Percentiles rank a stretch among this genome's conserved stretches.
phyloP scores from a whole-genome alignment of 2,888 invertebrate species.

The Apotomis capreana region DNA sequence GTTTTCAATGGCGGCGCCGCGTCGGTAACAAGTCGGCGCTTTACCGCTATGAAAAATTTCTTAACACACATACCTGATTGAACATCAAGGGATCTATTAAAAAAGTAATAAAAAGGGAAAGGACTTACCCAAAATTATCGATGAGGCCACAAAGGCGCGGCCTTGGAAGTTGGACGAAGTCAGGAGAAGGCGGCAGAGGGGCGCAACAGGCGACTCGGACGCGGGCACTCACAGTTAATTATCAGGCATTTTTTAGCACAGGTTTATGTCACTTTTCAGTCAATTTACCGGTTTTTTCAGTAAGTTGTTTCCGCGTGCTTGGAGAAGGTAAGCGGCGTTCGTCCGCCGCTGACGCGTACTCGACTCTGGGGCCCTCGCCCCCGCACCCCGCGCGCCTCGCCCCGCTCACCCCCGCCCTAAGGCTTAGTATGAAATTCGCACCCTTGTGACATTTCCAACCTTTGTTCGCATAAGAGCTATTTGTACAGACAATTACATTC shows the following conservation, averaged over 20 bases:
- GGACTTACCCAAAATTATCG: constrained; percentile 67
- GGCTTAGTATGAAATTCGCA: constrained; percentile 73
- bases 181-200: constrained; percentile 48
- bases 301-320: constrained; percentile 49
- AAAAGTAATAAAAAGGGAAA: constrained; percentile 59
- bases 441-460: constrained; percentile 81
- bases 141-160: constrained; percentile 58
- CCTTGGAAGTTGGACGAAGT: constrained; percentile 47
- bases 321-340: constrained; percentile 69
- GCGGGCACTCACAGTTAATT: constrained; percentile 58
- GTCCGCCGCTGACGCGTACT: constrained; percentile 74
- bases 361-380: constrained; percentile 63
- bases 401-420: constrained; percentile 54
- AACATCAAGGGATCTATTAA: constrained; percentile 4
- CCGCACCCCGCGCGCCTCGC: constrained; percentile 52
- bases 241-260: constrained; percentile 66
- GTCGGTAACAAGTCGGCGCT: background rate
- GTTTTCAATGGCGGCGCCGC: background rate
- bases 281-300: constrained; percentile 50
- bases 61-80: background rate
- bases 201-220: constrained; percentile 64
- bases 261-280: constrained; percentile 60
- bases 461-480: constrained; percentile 67
- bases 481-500: constrained; percentile 46
- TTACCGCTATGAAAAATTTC: background rate